Evolutionary conservation across 2,113 vertebrate species (phyloP).

Genomic region (Raja brachyura): DNA sequence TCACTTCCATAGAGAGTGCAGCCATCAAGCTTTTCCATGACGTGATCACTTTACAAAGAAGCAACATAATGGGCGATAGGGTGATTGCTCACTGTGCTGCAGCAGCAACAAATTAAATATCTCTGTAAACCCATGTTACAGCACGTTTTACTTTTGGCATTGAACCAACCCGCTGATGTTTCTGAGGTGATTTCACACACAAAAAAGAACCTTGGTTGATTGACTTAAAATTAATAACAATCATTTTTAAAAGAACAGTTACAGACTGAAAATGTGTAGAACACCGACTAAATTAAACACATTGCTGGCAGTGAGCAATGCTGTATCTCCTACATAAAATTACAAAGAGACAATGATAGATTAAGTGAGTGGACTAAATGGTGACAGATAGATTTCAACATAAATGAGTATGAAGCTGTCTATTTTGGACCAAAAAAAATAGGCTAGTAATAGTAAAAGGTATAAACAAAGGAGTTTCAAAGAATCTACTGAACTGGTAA

Average conservation of each 20-base stretch:
- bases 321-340: background rate
- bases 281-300: background rate
- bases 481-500: no score
- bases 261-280: background rate
- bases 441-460: no score
- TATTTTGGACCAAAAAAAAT: no score
- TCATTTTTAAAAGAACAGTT: background rate
- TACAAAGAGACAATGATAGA: background rate
- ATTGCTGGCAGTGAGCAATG: slow-evolving; percentile 9
- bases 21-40: background rate
- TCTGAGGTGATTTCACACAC: background rate
- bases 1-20: background rate
- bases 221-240: background rate
- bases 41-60: background rate
- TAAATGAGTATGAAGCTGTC: no score
- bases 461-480: no score
- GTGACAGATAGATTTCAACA: no score
- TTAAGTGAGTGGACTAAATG: no score
- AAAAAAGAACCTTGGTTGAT: background rate
- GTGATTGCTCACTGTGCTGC: background rate
- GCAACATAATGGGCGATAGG: background rate
- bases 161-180: background rate
- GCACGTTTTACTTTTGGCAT: background rate
- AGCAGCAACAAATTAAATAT: background rate
- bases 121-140: background rate